phyloP scores from a whole-genome alignment of 2,888 invertebrate species.

The Cactoblastis cactorum region DNA sequence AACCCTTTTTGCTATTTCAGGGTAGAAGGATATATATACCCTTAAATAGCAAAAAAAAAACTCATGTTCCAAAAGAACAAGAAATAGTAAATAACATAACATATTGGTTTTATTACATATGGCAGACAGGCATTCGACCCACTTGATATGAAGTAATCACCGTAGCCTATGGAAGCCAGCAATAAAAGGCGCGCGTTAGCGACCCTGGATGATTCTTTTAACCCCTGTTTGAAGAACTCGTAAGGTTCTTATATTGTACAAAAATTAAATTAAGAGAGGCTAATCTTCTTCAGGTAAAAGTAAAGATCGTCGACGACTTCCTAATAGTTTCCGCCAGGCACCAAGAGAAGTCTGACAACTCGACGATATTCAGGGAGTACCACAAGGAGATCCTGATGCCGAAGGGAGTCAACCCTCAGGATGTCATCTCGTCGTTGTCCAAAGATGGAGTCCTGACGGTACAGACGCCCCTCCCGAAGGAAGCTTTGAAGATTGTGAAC shows the following conservation, averaged over 20 bases:
- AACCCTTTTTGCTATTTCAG: no score
- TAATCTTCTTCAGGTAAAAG: slow-evolving; percentile 52
- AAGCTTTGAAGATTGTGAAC: slow-evolving; percentile 4
- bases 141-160: no score
- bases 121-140: no score
- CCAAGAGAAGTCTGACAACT: slow-evolving; percentile 93
- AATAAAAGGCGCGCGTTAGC: no score
- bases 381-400: slow-evolving; percentile 95
- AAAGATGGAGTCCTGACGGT: slow-evolving; percentile 96
- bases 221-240: no score
- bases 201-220: no score
- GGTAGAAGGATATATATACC: no score
- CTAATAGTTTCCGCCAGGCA: slow-evolving; percentile 93
- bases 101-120: no score
- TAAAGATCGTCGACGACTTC: slow-evolving; percentile 35
- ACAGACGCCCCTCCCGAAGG: slow-evolving; percentile 89
- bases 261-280: background rate
- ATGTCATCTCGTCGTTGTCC: slow-evolving; percentile 91
- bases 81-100: no score
- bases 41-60: no score
- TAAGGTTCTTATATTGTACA: background rate
- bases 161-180: no score
- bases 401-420: slow-evolving; percentile 92
- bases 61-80: no score
- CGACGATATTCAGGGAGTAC: slow-evolving; percentile 94